phyloP scores from a whole-genome alignment of 2,797 vertebrate genomes.

The Paedocypris micromegethes region DNA sequence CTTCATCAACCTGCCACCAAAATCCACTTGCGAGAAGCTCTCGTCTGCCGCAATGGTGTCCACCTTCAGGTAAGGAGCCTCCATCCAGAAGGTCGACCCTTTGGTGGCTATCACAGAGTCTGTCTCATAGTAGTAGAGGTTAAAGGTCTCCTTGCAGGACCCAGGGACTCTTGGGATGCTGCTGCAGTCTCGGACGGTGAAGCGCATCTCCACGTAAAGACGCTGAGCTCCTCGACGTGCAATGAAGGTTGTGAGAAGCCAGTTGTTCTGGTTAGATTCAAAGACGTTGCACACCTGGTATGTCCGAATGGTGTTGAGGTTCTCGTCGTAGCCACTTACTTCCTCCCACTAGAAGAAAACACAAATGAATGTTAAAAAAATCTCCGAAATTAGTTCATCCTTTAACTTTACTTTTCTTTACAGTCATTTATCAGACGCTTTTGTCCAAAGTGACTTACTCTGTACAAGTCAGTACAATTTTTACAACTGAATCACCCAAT shows the following conservation, averaged over 20 bases:
- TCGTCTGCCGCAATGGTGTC: slow-evolving; percentile 97
- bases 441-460: no score
- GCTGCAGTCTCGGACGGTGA: slow-evolving; percentile 96
- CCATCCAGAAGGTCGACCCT: slow-evolving; percentile 92
- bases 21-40: slow-evolving; percentile 97
- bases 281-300: slow-evolving; percentile 99
- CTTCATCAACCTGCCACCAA: slow-evolving; percentile 94
- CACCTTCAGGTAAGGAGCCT: slow-evolving; percentile 96
- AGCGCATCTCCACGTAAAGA: slow-evolving; percentile 96
- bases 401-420: not conserved
- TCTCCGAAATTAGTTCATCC: not conserved
- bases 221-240: slow-evolving; percentile 87
- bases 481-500: no score
- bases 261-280: slow-evolving; percentile 97
- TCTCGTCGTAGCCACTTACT: slow-evolving; percentile 97
- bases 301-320: slow-evolving; percentile 97
- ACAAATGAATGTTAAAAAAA: slow-evolving; percentile 2
- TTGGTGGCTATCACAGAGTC: slow-evolving; percentile 94
- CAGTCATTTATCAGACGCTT: no score
- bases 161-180: slow-evolving; percentile 95
- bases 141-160: slow-evolving; percentile 98
- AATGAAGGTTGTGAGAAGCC: slow-evolving; percentile 97
- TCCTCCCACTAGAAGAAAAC: slow-evolving; percentile 85
- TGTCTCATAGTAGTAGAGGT: slow-evolving; percentile 94
- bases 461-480: no score